Conservation (phyloP, 2,888 invertebrate species). For the Heliconius cydno region DNA sequence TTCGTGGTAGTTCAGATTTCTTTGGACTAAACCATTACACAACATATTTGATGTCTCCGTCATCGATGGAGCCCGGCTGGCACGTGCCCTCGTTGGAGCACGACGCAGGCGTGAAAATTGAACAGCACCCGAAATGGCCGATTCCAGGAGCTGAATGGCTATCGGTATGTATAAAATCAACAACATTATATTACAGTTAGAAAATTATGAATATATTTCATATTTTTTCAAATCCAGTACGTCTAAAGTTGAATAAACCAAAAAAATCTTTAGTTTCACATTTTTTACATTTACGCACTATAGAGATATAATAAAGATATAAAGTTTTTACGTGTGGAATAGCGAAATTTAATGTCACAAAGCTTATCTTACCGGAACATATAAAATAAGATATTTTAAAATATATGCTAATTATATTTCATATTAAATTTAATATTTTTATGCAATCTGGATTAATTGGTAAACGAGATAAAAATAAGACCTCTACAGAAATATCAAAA, state of each 20-base stretch:
- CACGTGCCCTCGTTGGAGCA: conserved; percentile 67
- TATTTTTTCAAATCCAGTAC: not conserved
- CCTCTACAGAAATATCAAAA: not conserved
- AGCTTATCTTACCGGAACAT: too few species aligned
- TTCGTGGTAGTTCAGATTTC: conserved; percentile 81
- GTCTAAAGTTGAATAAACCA: not conserved
- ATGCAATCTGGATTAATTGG: not conserved
- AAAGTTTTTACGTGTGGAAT: too few species aligned
- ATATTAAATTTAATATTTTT: not conserved
- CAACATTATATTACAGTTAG: too few species aligned
- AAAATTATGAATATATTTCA: not conserved
- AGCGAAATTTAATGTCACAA: too few species aligned
- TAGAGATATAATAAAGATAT: too few species aligned
- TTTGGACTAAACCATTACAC: conserved; percentile 85
- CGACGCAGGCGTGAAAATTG: conserved; percentile 66
- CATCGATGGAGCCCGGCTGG: conserved; percentile 61
- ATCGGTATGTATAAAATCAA: conserved; percentile 58
- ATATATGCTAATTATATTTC: not conserved
- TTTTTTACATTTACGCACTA: too few species aligned
- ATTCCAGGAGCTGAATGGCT: conserved; percentile 74
- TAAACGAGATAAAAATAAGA: not conserved
- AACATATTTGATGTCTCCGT: conserved; percentile 68
- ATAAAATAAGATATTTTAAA: not conserved
- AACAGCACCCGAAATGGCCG: conserved; percentile 71
- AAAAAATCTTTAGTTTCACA: too few species aligned